Conservation (phyloP, 2,113 vertebrate species). For the Trogon melanurus region DNA sequence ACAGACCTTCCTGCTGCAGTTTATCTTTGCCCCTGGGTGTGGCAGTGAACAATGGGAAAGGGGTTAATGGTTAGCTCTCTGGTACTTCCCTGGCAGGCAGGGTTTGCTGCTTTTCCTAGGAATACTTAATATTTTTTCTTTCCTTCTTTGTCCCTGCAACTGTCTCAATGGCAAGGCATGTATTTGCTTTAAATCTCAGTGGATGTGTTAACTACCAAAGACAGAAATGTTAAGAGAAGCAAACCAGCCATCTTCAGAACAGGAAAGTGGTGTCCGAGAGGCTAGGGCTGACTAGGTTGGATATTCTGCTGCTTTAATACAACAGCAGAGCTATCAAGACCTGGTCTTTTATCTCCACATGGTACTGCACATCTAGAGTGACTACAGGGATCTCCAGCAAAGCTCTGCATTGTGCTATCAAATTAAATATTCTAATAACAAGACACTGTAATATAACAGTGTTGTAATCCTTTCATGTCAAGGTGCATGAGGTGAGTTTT, state of each 20-base stretch:
- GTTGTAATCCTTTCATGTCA: neutral
- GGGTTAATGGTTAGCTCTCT: neutral
- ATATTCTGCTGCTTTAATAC: neutral
- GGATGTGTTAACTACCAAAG: neutral
- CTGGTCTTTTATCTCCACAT: neutral
- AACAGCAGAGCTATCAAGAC: neutral
- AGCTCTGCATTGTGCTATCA: neutral
- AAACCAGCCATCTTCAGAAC: neutral
- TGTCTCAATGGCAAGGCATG: neutral
- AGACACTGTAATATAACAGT: neutral
- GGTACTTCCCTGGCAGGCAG: neutral
- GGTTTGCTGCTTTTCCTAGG: neutral
- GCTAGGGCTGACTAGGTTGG: neutral
- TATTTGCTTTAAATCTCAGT: neutral
- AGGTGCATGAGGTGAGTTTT: neutral
- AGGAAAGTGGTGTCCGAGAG: neutral
- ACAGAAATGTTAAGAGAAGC: neutral
- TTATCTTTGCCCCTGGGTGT: conserved; percentile 1
- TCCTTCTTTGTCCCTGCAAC: neutral
- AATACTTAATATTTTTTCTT: neutral
- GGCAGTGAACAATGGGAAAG: neutral
- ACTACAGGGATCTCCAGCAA: neutral
- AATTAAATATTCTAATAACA: neutral
- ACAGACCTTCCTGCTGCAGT: neutral
- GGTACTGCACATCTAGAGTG: fast-evolving